Evolutionary conservation across 1,140 invertebrate species (phyloP).

Genomic region (Bombus haemorrhoidalis): DNA sequence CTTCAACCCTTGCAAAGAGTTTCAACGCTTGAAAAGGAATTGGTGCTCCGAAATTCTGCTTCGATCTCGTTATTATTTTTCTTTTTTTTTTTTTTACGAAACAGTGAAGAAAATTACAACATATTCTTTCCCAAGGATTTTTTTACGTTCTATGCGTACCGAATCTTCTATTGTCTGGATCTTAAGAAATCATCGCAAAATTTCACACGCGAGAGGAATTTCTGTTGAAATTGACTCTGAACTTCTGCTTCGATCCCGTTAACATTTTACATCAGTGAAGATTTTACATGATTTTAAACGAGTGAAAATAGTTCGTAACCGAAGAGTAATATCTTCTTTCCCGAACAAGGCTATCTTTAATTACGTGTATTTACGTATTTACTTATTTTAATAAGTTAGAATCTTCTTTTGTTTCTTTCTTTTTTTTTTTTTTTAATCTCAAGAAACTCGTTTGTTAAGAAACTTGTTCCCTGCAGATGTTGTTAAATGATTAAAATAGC

Average conservation of each 20-base stretch:
- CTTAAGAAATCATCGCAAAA: too few species aligned
- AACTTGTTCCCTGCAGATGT: not conserved
- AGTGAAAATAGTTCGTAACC: too few species aligned
- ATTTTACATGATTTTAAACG: too few species aligned
- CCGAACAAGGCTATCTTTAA: not conserved
- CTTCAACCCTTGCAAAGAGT: not conserved
- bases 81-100: not conserved
- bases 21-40: too few species aligned
- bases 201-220: too few species aligned
- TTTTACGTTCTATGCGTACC: too few species aligned
- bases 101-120: not conserved
- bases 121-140: too few species aligned
- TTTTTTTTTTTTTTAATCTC: not conserved
- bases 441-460: not conserved
- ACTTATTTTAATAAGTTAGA: not conserved
- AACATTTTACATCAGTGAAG: too few species aligned
- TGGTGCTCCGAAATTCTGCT: not conserved
- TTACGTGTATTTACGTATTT: not conserved
- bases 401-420: too few species aligned
- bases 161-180: too few species aligned
- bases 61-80: not conserved
- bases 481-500: not conserved
- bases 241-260: too few species aligned
- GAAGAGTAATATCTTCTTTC: not conserved
- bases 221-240: too few species aligned